Conservation (phyloP, 2,888 invertebrate genomes). For the Phengaris arion region DNA sequence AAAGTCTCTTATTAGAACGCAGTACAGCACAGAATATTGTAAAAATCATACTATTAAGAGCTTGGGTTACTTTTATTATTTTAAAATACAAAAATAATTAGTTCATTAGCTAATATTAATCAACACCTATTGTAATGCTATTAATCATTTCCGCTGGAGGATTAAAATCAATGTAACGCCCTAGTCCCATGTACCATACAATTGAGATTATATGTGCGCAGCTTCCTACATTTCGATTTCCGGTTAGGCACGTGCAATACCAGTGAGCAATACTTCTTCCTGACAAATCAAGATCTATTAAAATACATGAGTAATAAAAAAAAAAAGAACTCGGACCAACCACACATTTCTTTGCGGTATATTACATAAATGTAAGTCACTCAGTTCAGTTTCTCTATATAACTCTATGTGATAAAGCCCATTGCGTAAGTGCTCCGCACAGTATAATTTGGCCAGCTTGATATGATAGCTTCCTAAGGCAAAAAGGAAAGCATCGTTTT, state of each 20-base stretch:
- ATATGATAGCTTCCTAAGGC: constrained; percentile 13
- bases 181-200: neutral
- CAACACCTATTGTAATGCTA: no score
- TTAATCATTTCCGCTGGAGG: constrained; percentile 16
- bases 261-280: neutral
- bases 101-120: no score
- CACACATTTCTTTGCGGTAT: constrained; percentile 25
- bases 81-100: no score
- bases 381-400: constrained; percentile 14
- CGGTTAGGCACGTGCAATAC: no score
- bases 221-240: constrained; percentile 14
- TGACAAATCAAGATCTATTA: constrained; percentile 8
- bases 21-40: constrained; percentile 10
- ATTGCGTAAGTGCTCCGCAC: constrained; percentile 8
- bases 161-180: constrained; percentile 20
- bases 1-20: no score
- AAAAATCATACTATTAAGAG: constrained; percentile 13
- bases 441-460: neutral
- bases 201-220: neutral
- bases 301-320: constrained; percentile 26
- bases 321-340: constrained; percentile 26
- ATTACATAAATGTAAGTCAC: constrained; percentile 20
- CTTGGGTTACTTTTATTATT: no score
- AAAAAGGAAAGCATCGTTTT: constrained; percentile 18
- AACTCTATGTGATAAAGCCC: constrained; percentile 7